These are phyloP conservation scores for Struthidea cinerea DNA, from an alignment of 2,113 vertebrate species.

Conservation along the genomic window DNA sequence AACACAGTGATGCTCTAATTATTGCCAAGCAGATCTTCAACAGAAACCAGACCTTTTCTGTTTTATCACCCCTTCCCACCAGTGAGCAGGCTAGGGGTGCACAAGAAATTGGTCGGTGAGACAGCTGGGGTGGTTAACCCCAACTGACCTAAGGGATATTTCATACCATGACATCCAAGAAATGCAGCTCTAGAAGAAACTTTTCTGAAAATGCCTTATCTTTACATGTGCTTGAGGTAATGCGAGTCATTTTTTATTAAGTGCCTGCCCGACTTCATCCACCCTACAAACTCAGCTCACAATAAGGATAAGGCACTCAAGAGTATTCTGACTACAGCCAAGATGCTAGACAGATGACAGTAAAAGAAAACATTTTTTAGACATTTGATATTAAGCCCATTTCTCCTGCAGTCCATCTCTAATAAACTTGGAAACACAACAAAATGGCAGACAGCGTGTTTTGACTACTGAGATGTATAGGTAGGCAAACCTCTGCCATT, in stretches of 20 bases:
- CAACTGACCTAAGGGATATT: background rate
- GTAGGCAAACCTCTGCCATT: background rate
- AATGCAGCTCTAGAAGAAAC: background rate
- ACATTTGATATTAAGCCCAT: background rate
- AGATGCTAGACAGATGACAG: background rate
- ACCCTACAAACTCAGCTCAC: background rate
- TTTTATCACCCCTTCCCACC: background rate
- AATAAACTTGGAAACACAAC: background rate
- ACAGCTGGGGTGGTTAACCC: background rate
- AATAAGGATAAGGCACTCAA: background rate
- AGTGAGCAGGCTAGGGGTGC: background rate
- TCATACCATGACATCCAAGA: background rate
- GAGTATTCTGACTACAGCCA: background rate
- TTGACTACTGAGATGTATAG: background rate
- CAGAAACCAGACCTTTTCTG: background rate
- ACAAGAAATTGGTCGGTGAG: background rate
- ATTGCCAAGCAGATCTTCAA: background rate
- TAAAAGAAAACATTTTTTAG: background rate
- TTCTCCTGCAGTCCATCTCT: background rate
- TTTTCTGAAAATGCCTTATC: background rate
- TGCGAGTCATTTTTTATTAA: fast-evolving
- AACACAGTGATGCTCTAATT: background rate
- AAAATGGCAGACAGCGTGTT: background rate
- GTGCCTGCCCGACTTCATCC: background rate
- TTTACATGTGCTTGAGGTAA: background rate